Percentiles rank a stretch among this genome's conserved stretches.
Conservation (phyloP, 2,113 vertebrate genomes). For the Corythoichthys intestinalis region DNA sequence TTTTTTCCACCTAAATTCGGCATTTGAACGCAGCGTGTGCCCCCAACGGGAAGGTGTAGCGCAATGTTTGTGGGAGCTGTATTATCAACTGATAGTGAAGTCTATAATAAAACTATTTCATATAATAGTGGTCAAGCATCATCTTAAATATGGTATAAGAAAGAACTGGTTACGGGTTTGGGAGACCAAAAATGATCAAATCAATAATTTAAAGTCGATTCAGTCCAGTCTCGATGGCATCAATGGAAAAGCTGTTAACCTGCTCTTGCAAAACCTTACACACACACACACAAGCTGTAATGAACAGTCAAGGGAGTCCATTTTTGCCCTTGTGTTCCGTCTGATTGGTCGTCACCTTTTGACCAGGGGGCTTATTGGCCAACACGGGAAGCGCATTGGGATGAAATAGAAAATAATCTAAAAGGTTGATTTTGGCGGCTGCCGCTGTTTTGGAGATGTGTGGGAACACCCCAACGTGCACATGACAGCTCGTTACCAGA, state of each 20-base stretch:
- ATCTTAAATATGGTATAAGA: conserved; percentile 45
- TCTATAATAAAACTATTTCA: neutral
- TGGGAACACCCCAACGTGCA: conserved; percentile 64
- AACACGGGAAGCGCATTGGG: neutral
- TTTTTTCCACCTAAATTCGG: no score
- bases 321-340: conserved; percentile 57
- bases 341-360: conserved; percentile 60
- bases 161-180: conserved; percentile 19
- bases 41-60: no score
- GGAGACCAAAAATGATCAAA: conserved; percentile 46
- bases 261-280: conserved; percentile 18
- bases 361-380: conserved; percentile 43
- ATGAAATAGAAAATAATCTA: neutral
- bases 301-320: conserved; percentile 69
- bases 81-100: neutral
- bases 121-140: neutral
- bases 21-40: no score
- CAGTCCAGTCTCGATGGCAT: conserved; percentile 50
- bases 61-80: no score
- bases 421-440: conserved; percentile 5
- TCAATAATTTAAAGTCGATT: conserved; percentile 67
- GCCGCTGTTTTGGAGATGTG: conserved; percentile 19
- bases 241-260: conserved; percentile 63
- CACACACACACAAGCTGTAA: conserved; percentile 48
- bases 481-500: conserved; percentile 65